Base-by-base conservation (phyloP, 2,797 vertebrate genomes). In the Aplochiton taeniatus region DNA sequence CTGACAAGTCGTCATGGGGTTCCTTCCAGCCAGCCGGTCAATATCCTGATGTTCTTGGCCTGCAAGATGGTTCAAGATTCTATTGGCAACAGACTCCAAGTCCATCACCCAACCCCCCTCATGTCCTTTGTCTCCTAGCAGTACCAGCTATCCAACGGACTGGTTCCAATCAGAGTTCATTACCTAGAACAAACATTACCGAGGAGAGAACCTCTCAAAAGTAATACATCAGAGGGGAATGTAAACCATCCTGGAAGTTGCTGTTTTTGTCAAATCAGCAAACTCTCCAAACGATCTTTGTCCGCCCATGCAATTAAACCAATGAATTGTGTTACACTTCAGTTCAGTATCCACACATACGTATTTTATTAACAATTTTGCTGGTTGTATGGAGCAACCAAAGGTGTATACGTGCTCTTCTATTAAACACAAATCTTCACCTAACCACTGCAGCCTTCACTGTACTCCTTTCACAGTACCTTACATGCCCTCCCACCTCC, bases 31-130 rank as follows among this genome's bases (percentile, higher is more conserved):
- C 10, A 51, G 17, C 49, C 49, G 7, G 54, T 51, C 50, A 51
- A 16, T 31, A 2, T 6, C 6, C 69, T 73, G 67, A 77, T 69
- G 65, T 72, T 65, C 14, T 69, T 73, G 70, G 70, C 72, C 41
- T 58, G n/a, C n/a, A n/a, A n/a, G n/a, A n/a, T n/a, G 59, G 55
- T 49, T 56, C 18, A 44, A 63, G 60, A 75, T 61, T 69, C 55
- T 65, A 11, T 63, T 76, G 55, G 63, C 73, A 67, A 63, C 54
- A 45, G 61, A 50, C 41, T 31, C 70, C 13, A 42, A 58, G 31
- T 69, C 62, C 63, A 59, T 71, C 17, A 43, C 41, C 11, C 63
- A 68, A 16, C 48, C 41, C 8, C 63, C 53, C 41, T 19, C 45
- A 31, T 57, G 59, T 63, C 73, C 13, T 0, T 72, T 64, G 66